A percentile compares a stretch with the other conserved stretches of the same genome.
Conservation (phyloP, 1,140 invertebrate genomes). For the Conus ventricosus region DNA sequence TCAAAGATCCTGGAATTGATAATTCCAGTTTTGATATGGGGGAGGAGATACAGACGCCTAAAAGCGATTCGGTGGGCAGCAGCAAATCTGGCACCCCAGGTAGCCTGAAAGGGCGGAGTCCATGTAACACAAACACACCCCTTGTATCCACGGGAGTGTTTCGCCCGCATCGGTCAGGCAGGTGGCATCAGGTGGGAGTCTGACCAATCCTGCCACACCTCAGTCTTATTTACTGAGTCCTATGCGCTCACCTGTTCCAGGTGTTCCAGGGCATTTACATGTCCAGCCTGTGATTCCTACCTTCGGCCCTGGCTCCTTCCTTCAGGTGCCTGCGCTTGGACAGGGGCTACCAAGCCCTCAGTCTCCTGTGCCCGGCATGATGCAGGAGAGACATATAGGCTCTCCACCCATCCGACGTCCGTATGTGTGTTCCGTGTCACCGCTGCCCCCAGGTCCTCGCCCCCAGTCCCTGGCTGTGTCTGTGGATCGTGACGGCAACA, state of each 20-base stretch:
- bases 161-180: slow-evolving; percentile 34
- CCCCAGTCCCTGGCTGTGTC: slow-evolving; percentile 16
- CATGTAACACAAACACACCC: slow-evolving; percentile 27
- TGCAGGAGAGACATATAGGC: slow-evolving; percentile 14
- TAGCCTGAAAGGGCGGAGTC: slow-evolving; percentile 25
- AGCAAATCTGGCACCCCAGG: slow-evolving; percentile 35
- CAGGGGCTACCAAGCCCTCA: slow-evolving; percentile 16
- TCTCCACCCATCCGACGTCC: not conserved
- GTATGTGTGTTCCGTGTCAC: slow-evolving; percentile 9
- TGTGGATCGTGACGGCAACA: slow-evolving; percentile 22
- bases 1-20: slow-evolving; percentile 51
- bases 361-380: slow-evolving; percentile 7
- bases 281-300: not conserved
- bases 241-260: not conserved
- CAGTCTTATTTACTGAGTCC: not conserved
- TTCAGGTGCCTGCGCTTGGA: not conserved
- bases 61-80: slow-evolving; percentile 32
- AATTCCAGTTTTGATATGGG: slow-evolving; percentile 59
- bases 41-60: slow-evolving; percentile 43
- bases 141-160: not conserved
- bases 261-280: not conserved
- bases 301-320: not conserved
- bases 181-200: slow-evolving; percentile 31
- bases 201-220: slow-evolving; percentile 20
- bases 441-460: slow-evolving; percentile 1